These are phyloP conservation scores for Tenualosa thibaudeaui DNA, from an alignment of 2,797 vertebrate genomes.

Conservation along the genomic window DNA sequence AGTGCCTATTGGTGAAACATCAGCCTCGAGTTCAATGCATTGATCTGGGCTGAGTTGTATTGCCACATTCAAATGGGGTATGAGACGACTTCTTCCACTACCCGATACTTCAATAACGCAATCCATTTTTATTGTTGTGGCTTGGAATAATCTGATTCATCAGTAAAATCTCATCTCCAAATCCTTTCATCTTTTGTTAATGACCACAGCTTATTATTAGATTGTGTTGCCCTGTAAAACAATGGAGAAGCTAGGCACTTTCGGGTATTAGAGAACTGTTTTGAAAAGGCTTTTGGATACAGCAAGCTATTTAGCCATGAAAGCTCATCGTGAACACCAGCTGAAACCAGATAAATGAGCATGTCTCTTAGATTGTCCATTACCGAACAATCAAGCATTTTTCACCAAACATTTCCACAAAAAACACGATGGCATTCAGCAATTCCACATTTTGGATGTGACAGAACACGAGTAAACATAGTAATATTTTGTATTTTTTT, in stretches of 20 bases:
- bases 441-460: too few relatives aligned
- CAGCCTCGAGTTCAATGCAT: background rate
- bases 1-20: background rate
- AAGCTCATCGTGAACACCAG: background rate
- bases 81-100: background rate
- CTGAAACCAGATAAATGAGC: constrained; percentile 7
- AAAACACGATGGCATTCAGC: background rate
- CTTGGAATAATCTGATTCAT: constrained; percentile 1
- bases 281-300: background rate
- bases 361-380: background rate
- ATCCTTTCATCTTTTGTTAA: constrained; percentile 19
- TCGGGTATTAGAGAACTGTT: background rate
- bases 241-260: background rate
- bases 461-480: too few relatives aligned
- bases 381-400: background rate
- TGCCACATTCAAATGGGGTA: background rate
- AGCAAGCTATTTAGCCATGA: background rate
- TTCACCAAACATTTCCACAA: background rate
- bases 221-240: background rate
- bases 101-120: background rate
- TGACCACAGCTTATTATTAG: background rate
- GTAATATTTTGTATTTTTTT: too few relatives aligned
- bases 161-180: background rate
- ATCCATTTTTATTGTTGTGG: constrained; percentile 8
- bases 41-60: background rate